Conservation (phyloP, 2,888 invertebrate genomes). For the Drosophila infuscata region DNA sequence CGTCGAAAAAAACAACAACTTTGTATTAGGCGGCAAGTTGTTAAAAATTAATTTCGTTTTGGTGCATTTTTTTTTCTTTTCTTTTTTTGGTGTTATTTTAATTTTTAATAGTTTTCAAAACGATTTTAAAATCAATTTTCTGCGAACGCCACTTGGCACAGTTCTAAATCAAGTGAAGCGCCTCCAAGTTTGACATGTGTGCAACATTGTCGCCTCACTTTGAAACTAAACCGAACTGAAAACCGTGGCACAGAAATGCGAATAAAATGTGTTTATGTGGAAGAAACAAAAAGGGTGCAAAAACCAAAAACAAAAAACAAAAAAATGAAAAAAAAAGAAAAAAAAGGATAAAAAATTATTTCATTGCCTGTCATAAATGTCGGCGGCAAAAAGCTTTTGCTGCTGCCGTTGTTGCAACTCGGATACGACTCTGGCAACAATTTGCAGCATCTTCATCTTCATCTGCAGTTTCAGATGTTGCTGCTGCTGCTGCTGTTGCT, state of each 20-base stretch:
- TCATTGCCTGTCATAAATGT: conserved; percentile 79
- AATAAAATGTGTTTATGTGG: conserved; percentile 43
- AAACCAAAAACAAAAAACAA: conserved; percentile 24
- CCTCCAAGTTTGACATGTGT: conserved; percentile 75
- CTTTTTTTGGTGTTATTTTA: neutral
- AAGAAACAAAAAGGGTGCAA: conserved; percentile 40
- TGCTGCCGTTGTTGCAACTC: conserved; percentile 27
- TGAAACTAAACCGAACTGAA: conserved; percentile 8
- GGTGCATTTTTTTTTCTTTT: neutral
- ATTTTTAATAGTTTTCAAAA: conserved; percentile 70
- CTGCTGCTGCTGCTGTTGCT: conserved; percentile 17
- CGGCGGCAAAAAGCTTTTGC: conserved; percentile 66
- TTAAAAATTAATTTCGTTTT: conserved; percentile 14
- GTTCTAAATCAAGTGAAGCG: conserved; percentile 81
- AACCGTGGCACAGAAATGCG: conserved; percentile 8
- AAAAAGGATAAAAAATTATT: conserved; percentile 52
- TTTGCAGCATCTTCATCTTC: conserved; percentile 78
- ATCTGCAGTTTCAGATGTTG: conserved; percentile 27
- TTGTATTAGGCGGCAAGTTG: conserved; percentile 30
- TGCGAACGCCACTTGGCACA: conserved; percentile 77
- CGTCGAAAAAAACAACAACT: conserved; percentile 22
- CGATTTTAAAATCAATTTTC: conserved; percentile 77
- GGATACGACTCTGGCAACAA: conserved; percentile 49
- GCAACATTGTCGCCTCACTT: conserved; percentile 67
- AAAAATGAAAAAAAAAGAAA: conserved; percentile 27